Percentiles rank a stretch among this genome's conserved stretches.
These are phyloP conservation scores for Clavelina lepadiformis DNA, from an alignment of 23 tunicate genomes.

Conservation along the genomic window DNA sequence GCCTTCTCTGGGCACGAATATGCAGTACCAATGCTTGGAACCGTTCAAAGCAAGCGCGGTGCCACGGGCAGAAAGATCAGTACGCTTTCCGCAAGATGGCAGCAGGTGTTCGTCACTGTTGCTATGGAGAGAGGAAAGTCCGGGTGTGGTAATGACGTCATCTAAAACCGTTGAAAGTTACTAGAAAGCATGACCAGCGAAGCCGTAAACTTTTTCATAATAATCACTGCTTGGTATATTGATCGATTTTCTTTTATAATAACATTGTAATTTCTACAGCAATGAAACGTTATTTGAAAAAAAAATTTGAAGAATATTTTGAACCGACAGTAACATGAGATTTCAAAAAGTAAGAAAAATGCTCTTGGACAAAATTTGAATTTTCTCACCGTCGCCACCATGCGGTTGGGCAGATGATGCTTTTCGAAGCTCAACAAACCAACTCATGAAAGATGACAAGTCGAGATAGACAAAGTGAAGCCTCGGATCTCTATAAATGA, in stretches of 20 bases:
- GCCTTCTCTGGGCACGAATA: constrained; percentile 61
- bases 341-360: neutral
- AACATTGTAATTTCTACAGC: too few relatives aligned
- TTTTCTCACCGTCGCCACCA: neutral
- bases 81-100: too few relatives aligned
- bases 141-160: too few relatives aligned
- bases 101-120: neutral
- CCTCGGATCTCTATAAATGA: constrained; percentile 34
- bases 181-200: too few relatives aligned
- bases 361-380: neutral
- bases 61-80: constrained; percentile 18
- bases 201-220: too few relatives aligned
- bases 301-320: too few relatives aligned
- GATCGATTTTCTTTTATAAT: too few relatives aligned
- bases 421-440: constrained; percentile 70
- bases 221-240: too few relatives aligned
- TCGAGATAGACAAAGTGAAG: constrained; percentile 39
- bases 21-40: constrained; percentile 81
- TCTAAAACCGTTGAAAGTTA: too few relatives aligned
- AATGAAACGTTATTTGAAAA: too few relatives aligned
- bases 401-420: constrained; percentile 65
- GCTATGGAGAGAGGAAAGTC: constrained; percentile 54
- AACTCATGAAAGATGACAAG: constrained; percentile 30
- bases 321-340: too few relatives aligned
- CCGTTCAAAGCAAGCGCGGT: constrained; percentile 74